phyloP scores from a whole-genome alignment of 2,113 vertebrate genomes.

The Urocitellus parryii region DNA sequence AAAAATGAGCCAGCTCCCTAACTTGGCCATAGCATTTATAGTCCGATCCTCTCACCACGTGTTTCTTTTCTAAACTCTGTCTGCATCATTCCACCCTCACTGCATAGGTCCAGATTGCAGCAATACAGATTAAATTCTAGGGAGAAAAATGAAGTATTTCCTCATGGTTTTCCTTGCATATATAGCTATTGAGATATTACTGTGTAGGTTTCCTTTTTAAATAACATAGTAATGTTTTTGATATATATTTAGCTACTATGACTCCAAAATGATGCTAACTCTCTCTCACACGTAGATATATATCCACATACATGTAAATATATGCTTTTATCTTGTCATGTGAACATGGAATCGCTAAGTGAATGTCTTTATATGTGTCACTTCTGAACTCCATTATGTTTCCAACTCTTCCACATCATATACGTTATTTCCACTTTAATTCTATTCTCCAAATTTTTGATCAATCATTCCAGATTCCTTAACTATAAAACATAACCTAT shows the following conservation, averaged over 20 bases:
- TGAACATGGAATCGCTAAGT: neutral
- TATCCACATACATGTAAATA: neutral
- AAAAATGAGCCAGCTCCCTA: conserved; percentile 7
- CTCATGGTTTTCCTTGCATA: neutral
- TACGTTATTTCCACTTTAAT: conserved; percentile 2
- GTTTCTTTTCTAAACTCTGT: conserved; percentile 52
- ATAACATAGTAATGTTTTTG: neutral
- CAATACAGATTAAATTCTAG: conserved; percentile 6
- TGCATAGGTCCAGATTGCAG: neutral
- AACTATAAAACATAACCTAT: neutral
- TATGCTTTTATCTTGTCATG: neutral
- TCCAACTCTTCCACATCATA: neutral
- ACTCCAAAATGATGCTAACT: neutral
- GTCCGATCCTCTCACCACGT: neutral
- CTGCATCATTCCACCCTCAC: too few species aligned
- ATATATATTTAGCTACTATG: neutral
- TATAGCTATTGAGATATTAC: neutral
- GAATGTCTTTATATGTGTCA: neutral
- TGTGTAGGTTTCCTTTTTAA: neutral
- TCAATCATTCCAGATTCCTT: neutral
- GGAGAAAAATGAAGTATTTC: conserved; percentile 32
- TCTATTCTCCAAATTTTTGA: neutral
- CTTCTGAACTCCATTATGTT: neutral
- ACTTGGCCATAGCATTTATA: neutral
- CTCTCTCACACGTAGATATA: neutral